Evolutionary conservation across 1,140 invertebrate genomes (phyloP).

Genomic region (Drosophila lacteicornis): DNA sequence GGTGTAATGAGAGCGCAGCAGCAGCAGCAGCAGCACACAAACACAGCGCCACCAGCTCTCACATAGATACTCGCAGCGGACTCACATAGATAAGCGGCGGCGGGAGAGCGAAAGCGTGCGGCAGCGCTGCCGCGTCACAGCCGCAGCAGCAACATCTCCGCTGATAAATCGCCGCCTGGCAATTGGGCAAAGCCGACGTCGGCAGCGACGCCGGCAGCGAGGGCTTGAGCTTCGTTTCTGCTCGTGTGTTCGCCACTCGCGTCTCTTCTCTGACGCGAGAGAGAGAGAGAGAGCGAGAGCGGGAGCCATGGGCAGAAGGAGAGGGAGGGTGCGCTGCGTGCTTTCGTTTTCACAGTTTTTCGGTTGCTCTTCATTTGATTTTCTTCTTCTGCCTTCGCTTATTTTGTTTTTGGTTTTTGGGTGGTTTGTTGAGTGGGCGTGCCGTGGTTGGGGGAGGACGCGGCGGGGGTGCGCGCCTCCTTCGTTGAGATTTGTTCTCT

Average conservation of each 20-base stretch:
- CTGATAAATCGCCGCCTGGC: conserved; percentile 73
- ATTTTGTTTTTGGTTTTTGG: conserved; percentile 13
- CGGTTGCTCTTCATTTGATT: conserved; percentile 28
- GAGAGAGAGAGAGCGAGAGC: background rate
- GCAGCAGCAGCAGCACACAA: conserved; percentile 46
- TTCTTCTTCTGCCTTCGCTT: conserved; percentile 7
- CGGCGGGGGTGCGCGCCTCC: conserved; percentile 17
- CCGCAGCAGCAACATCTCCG: conserved; percentile 36
- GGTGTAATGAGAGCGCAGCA: conserved; percentile 77
- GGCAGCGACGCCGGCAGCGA: conserved; percentile 14
- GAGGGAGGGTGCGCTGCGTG: conserved; percentile 30
- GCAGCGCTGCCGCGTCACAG: conserved; percentile 48
- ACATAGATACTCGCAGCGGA: conserved; percentile 63
- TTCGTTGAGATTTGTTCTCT: conserved; percentile 54
- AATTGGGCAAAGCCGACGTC: conserved; percentile 58
- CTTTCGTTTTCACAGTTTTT: conserved; percentile 55
- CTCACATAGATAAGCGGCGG: conserved; percentile 61
- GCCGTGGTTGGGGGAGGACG: conserved; percentile 9
- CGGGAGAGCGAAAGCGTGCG: conserved; percentile 21
- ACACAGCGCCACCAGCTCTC: conserved; percentile 12
- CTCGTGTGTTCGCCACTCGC: conserved; percentile 18
- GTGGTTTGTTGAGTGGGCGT: conserved; percentile 10
- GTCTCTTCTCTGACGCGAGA: background rate
- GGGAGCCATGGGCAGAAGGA: background rate
- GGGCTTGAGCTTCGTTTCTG: conserved; percentile 34